phyloP scores from a whole-genome alignment of 2,888 invertebrate genomes.

The Hyalella azteca region DNA sequence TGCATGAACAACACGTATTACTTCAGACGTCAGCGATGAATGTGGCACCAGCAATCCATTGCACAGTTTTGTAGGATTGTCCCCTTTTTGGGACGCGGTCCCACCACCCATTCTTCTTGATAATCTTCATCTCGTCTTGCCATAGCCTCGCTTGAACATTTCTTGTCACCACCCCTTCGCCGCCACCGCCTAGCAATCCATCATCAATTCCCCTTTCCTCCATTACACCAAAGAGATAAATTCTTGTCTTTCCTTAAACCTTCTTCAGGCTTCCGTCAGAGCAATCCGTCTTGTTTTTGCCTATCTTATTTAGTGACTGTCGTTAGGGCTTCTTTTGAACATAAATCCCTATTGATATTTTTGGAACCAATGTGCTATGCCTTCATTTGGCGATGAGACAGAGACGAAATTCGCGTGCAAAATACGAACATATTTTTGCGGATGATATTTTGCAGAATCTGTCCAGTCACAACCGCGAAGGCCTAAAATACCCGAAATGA shows the following conservation, averaged over 20 bases:
- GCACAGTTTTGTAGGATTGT: slow-evolving; percentile 27
- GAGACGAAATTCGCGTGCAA: not conserved
- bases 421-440: no score
- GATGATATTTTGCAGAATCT: no score
- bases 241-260: slow-evolving; percentile 40
- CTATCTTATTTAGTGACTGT: slow-evolving; percentile 41
- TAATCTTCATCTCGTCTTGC: slow-evolving; percentile 37
- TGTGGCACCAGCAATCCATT: not conserved
- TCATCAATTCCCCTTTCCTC: slow-evolving; percentile 40
- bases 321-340: slow-evolving; percentile 40
- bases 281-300: slow-evolving; percentile 41
- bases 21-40: no score
- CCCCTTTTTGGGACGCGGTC: slow-evolving; percentile 19
- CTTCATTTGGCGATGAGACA: slow-evolving; percentile 6
- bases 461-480: no score
- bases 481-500: no score
- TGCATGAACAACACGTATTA: no score
- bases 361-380: not conserved
- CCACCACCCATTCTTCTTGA: slow-evolving; percentile 33
- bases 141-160: slow-evolving; percentile 38
- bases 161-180: slow-evolving; percentile 38
- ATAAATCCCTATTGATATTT: slow-evolving; percentile 41
- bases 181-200: slow-evolving; percentile 22
- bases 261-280: slow-evolving; percentile 38
- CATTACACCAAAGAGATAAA: slow-evolving; percentile 41